Conservation (phyloP, 2,888 invertebrate genomes). For the Lasioglossum morio region DNA sequence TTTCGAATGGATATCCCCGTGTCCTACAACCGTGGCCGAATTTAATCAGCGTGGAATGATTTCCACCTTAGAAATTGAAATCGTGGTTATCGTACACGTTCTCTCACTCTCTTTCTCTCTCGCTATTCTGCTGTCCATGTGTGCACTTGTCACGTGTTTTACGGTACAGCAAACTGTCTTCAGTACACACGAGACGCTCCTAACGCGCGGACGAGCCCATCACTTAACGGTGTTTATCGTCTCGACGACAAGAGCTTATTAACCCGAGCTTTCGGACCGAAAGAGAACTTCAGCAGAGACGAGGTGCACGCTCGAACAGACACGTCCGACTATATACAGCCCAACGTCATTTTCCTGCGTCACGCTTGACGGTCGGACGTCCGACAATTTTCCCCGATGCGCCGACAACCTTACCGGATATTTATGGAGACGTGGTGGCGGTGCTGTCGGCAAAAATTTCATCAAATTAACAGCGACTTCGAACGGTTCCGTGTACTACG, state of each 20-base stretch:
- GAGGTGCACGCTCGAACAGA: slow-evolving; percentile 6
- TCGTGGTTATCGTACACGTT: neutral
- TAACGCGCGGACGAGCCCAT: neutral
- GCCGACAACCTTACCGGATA: neutral
- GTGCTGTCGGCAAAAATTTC: neutral
- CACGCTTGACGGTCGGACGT: neutral
- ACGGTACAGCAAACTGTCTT: neutral
- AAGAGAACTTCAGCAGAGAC: slow-evolving; percentile 23
- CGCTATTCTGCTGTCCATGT: neutral
- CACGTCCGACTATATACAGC: slow-evolving; percentile 10
- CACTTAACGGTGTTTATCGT: slow-evolving; percentile 25
- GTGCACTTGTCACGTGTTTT: neutral
- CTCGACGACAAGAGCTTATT: slow-evolving; percentile 25
- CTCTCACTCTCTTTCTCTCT: too few relatives aligned
- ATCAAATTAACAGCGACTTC: neutral
- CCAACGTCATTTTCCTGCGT: neutral
- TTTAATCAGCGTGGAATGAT: neutral
- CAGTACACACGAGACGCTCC: neutral
- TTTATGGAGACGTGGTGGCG: neutral
- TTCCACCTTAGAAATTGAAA: neutral
- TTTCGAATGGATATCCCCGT: neutral
- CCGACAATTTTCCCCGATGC: neutral
- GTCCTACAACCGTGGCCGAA: neutral
- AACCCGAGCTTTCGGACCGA: slow-evolving; percentile 9
- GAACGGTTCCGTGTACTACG: too few relatives aligned